Evolutionary conservation across 2,888 invertebrate genomes (phyloP).

Genomic region (Diadegma fenestrale): DNA sequence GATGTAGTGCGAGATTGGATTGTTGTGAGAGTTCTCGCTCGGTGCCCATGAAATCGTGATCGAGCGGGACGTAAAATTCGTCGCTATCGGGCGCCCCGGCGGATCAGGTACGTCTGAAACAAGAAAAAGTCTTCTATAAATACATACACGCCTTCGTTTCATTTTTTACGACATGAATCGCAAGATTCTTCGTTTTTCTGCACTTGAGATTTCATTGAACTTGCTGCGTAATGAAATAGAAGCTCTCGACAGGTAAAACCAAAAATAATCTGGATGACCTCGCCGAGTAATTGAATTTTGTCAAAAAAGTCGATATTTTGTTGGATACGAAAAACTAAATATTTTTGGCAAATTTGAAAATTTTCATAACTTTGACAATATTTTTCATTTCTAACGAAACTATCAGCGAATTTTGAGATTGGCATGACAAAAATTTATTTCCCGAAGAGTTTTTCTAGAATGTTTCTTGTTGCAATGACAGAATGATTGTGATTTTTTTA

Average conservation of each 20-base stretch:
- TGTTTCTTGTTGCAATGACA: too few species aligned
- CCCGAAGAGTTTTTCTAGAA: too few species aligned
- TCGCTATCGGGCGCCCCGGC: slow-evolving; percentile 90
- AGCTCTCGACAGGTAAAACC: neutral
- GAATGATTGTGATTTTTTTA: too few species aligned
- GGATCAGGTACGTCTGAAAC: slow-evolving; percentile 90
- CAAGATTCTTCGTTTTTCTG: neutral
- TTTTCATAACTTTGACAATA: too few species aligned
- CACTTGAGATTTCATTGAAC: slow-evolving; percentile 8
- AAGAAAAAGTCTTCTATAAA: slow-evolving; percentile 65
- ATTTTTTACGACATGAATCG: neutral
- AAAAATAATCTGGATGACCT: neutral
- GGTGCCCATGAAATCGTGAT: slow-evolving; percentile 92
- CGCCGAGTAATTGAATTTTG: too few species aligned
- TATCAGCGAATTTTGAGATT: too few species aligned
- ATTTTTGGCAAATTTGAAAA: too few species aligned
- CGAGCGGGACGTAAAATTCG: slow-evolving; percentile 90
- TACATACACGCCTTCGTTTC: neutral
- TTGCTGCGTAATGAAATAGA: slow-evolving; percentile 1
- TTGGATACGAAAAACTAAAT: too few species aligned
- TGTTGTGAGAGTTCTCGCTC: slow-evolving; percentile 89
- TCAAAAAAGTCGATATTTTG: too few species aligned
- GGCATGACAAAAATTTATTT: too few species aligned
- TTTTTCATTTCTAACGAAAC: too few species aligned
- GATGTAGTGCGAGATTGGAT: slow-evolving; percentile 90